phyloP scores from a whole-genome alignment of 2,797 vertebrate genomes.

The Pipistrellus nathusii region DNA sequence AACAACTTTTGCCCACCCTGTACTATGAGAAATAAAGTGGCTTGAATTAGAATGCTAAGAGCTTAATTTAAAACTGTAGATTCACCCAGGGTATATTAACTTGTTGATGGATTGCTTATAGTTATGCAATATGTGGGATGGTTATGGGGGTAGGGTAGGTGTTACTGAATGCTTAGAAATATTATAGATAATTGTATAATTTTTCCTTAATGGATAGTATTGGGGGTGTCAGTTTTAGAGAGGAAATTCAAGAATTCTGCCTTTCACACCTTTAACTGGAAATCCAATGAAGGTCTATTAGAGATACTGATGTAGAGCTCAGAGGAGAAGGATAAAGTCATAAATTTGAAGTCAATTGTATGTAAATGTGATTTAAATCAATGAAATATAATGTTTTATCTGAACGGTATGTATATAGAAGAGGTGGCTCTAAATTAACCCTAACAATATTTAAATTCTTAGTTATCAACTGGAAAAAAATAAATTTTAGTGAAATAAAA shows the following conservation, averaged over 20 bases:
- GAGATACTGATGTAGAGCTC: background rate
- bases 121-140: background rate
- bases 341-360: background rate
- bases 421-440: background rate
- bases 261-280: background rate
- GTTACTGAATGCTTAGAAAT: background rate
- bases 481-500: background rate
- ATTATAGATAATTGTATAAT: background rate
- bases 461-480: background rate
- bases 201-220: background rate
- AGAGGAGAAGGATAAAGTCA: background rate
- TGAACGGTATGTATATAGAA: background rate
- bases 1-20: background rate
- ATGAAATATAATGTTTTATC: background rate
- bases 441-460: background rate
- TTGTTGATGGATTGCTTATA: background rate
- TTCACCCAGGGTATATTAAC: background rate
- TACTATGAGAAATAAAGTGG: background rate
- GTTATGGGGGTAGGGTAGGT: accelerated
- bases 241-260: background rate
- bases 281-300: background rate
- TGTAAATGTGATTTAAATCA: background rate
- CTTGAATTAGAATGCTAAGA: background rate
- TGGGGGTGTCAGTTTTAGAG: background rate
- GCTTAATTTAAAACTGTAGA: background rate